These are phyloP conservation scores for Laothoe populi DNA, from an alignment of 2,888 invertebrate genomes.

Conservation along the genomic window DNA sequence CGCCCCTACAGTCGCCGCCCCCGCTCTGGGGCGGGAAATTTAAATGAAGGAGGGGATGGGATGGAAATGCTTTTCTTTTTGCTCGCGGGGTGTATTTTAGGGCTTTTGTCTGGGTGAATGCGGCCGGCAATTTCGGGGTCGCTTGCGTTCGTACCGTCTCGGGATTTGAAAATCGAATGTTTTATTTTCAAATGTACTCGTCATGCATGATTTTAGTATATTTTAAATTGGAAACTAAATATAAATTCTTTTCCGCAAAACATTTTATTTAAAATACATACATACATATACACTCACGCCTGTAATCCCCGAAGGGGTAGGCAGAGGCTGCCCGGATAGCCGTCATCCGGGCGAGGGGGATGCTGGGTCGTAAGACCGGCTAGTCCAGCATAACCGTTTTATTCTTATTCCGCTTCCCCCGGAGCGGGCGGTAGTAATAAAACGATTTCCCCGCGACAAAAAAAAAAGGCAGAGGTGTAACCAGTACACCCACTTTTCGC, in stretches of 20 bases:
- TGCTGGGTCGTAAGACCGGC: too few relatives aligned
- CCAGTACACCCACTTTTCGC: too few relatives aligned
- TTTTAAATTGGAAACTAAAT: conserved; percentile 18
- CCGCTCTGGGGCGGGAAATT: conserved; percentile 81
- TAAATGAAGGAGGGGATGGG: conserved; percentile 80
- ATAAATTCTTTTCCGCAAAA: too few relatives aligned
- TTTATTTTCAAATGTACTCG: conserved; percentile 31
- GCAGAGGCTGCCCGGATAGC: too few relatives aligned
- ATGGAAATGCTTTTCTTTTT: conserved; percentile 83
- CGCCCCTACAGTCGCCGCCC: conserved; percentile 82
- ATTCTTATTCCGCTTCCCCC: too few relatives aligned
- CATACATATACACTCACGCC: too few relatives aligned
- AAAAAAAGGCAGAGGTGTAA: too few relatives aligned
- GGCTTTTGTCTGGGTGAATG: conserved; percentile 84
- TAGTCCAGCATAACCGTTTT: too few relatives aligned
- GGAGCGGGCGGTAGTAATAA: too few relatives aligned
- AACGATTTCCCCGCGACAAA: too few relatives aligned
- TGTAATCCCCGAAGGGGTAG: not conserved
- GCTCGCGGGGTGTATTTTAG: conserved; percentile 81
- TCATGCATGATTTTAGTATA: conserved; percentile 29
- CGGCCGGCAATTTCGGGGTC: conserved; percentile 83
- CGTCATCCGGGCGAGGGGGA: too few relatives aligned
- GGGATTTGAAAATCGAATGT: conserved; percentile 71
- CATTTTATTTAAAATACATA: too few relatives aligned
- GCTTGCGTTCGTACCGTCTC: conserved; percentile 74